These are phyloP conservation scores for Oncorhynchus tshawytscha DNA, from an alignment of 2,113 vertebrate genomes.

Conservation along the genomic window DNA sequence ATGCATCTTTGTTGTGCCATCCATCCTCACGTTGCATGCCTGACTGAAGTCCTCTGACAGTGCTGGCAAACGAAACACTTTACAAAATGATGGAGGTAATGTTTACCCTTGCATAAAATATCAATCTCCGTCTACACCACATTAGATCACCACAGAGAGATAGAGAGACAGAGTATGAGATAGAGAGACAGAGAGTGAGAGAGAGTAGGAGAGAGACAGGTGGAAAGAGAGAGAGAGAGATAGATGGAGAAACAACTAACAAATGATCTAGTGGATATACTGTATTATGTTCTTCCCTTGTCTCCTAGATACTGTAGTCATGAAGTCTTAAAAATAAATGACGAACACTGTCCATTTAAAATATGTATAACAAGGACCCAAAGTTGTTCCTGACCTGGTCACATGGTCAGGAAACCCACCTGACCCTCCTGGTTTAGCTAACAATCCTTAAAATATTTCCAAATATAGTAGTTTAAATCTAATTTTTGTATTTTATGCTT, in stretches of 20 bases:
- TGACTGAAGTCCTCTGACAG: constrained; percentile 40
- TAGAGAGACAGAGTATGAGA: not conserved
- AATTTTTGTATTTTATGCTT: not conserved
- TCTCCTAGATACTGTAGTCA: not conserved
- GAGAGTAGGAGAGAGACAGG: too few relatives aligned
- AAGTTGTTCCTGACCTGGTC: too few relatives aligned
- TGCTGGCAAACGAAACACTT: constrained; percentile 20
- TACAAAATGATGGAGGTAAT: constrained; percentile 30
- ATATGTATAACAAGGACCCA: too few relatives aligned
- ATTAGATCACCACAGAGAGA: constrained; percentile 41
- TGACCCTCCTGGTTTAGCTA: not conserved
- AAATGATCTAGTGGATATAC: not conserved
- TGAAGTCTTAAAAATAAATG: too few relatives aligned
- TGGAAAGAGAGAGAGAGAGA: not conserved
- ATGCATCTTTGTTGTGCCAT: constrained; percentile 25
- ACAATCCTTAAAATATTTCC: not conserved
- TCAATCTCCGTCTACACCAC: constrained; percentile 45
- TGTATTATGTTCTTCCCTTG: not conserved
- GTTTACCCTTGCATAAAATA: constrained; percentile 50
- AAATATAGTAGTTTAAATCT: not conserved
- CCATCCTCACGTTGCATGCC: constrained; percentile 24
- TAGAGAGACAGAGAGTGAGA: too few relatives aligned
- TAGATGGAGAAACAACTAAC: constrained; percentile 15
- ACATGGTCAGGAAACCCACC: too few relatives aligned
- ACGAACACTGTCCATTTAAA: too few relatives aligned